Evolutionary conservation across 2,797 vertebrate genomes (phyloP), one percentile per base, ranked within the genome.

Genomic region (Sebastes aleutianus): DNA sequence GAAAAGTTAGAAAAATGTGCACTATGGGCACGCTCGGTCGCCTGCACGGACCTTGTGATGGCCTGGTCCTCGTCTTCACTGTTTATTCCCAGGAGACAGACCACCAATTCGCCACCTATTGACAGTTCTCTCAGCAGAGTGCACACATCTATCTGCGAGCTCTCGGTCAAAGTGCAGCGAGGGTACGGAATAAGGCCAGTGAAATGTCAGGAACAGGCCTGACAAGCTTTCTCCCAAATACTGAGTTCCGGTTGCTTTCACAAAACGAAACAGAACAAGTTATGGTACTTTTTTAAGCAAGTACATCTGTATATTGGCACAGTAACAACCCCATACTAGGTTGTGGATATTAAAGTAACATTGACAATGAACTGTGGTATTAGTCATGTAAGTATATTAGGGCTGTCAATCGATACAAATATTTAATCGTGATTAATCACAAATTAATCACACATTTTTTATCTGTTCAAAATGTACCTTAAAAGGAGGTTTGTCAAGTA

Each of bases 1-100:
- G 77, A 71, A 85, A 88, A 91, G 86, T 88, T 88, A 26, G 65
- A 87, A 85, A 88, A 86, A 77, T 89, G 43, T 81, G 66, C 69
- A 70, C 76, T 85, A 6, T 61, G 70, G 83, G 58, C 62, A 84
- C 34, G 69, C 43, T 66, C 20, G 47, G 66, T 79, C 59, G 58
- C 5, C 32, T 47, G 16, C 22, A 22, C 18, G 11, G 47, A 79
- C 65, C 57, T 75, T 72, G 75, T 32, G 61, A 70, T 67, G 27
- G 47, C 65, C n/a, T 73, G 16, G 62, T 11, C 63, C 31, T 29
- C 34, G 26, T 65, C 16, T 72, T 70, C 54, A 67, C 58, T 54
- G 6, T 88, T 70, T 78, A 66, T 73, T 87, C 77, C 22, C n/a
- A 50, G 29, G 22, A 76, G 66, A 76, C 27, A 50, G 16, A 64